Base-by-base conservation (phyloP, 2,888 invertebrate genomes). In the Axea sp. region DNA sequence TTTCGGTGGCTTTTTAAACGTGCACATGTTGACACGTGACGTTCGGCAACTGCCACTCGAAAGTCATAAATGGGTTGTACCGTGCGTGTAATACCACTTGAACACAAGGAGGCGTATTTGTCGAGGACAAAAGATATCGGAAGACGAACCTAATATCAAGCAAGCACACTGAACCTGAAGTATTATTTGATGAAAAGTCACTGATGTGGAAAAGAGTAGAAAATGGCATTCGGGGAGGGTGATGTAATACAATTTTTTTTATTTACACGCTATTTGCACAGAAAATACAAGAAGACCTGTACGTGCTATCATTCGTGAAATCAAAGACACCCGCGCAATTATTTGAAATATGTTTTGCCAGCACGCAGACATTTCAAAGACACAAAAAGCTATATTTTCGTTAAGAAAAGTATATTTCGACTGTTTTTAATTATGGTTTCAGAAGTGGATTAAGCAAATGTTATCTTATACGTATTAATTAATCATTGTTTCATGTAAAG, bases 101-200 rank as follows among this genome's bases (percentile, higher is more conserved):
- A 74, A 19, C 39, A 19, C 14, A 39, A 60, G 47, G 14, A 53
- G 53, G 41, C 26, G 53, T 59, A 24, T 31, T 47, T 22, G 4
- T 14, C 9, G 12, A 30, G 49, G 33, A 75, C 55, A 75, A 71
- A 69, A 71, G 69, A 59, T 65, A 53, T 45, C 41, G 22, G 53
- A 39, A 47, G 39, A 65, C 11, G 53, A 59, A 53, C 37, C 53
- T 65, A 53, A 69, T 69, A 74, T 72, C 53, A 37, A 64, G 39
- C 4, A 51, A 51, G 53, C 43, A 62, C 64, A 24, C 30, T 69
- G 74, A 73, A 65, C 65, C 59, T 65, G 60, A 80, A 78, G 83
- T 81, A 79, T 80, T 80, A 81, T 83, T 84, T 77, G 82, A 83
- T 83, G 77, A 78, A 78, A 78, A 80, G 11, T 75, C 81, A 78